Evolutionary conservation across 2,113 vertebrate species (phyloP).

Genomic region (Notechis scutatus): DNA sequence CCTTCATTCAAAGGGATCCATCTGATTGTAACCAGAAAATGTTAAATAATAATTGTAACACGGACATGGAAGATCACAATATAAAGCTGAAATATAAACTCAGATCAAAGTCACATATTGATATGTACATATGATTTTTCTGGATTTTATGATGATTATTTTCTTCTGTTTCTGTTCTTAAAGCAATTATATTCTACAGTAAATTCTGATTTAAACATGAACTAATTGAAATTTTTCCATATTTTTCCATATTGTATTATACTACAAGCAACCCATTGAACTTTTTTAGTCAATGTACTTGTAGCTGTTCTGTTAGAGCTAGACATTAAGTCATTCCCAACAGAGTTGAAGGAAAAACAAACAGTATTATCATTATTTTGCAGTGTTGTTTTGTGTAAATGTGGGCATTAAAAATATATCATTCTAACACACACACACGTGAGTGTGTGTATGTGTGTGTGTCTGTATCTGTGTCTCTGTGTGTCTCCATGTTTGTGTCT

Average conservation of each 20-base stretch:
- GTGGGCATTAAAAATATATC: not conserved
- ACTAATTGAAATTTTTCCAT: not conserved
- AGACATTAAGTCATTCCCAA: not conserved
- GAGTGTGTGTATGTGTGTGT: no score
- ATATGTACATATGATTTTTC: not conserved
- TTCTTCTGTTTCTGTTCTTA: not conserved
- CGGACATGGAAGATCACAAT: not conserved
- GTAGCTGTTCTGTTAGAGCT: not conserved
- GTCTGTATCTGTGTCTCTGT: no score
- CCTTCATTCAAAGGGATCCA: not conserved
- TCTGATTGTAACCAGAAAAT: not conserved
- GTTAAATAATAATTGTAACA: not conserved
- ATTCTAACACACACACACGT: not conserved
- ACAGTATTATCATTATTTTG: rapidly evolving
- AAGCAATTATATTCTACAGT: not conserved
- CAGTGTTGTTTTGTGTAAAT: not conserved
- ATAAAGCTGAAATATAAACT: not conserved
- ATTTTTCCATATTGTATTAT: not conserved
- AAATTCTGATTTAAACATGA: not conserved
- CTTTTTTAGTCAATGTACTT: not conserved
- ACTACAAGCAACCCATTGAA: not conserved
- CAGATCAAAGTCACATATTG: not conserved
- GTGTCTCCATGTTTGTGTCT: no score
- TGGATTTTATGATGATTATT: not conserved
- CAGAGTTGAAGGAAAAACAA: not conserved